phyloP scores from a whole-genome alignment of 2,113 vertebrate genomes.

The Alaudala cheleensis region DNA sequence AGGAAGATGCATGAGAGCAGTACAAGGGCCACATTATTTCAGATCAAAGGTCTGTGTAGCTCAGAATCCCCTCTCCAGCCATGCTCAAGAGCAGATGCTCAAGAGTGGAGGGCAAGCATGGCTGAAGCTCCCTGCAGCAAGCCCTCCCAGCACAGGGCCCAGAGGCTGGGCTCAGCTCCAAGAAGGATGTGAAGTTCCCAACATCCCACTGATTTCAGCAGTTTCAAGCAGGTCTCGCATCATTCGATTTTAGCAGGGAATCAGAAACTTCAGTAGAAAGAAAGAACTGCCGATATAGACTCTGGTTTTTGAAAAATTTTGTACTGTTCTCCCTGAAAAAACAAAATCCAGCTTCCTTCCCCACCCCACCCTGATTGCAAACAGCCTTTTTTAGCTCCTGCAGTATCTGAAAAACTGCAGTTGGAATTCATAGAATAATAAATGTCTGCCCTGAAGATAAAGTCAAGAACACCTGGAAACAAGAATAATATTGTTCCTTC shows the following conservation, averaged over 20 bases:
- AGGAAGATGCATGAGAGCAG: not conserved
- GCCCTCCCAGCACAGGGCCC: not conserved
- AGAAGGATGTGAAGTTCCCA: not conserved
- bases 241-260: not conserved
- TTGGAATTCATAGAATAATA: not conserved
- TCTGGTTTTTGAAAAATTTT: not conserved
- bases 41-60: not conserved
- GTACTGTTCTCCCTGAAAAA: not conserved
- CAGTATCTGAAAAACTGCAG: not conserved
- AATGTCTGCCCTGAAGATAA: not conserved
- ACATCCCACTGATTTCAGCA: not conserved
- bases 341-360: not conserved
- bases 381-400: not conserved
- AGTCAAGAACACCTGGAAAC: not conserved
- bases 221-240: not conserved
- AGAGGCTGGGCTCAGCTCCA: conserved; percentile 16
- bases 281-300: not conserved
- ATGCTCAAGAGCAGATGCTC: not conserved
- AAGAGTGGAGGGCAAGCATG: not conserved
- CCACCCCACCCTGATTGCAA: not conserved
- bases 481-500: not conserved
- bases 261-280: conserved; percentile 9
- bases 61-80: not conserved
- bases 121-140: not conserved
- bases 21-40: not conserved